These are phyloP conservation scores for Oedothorax gibbosus DNA, from an alignment of 1,140 invertebrate genomes.

Conservation along the genomic window DNA sequence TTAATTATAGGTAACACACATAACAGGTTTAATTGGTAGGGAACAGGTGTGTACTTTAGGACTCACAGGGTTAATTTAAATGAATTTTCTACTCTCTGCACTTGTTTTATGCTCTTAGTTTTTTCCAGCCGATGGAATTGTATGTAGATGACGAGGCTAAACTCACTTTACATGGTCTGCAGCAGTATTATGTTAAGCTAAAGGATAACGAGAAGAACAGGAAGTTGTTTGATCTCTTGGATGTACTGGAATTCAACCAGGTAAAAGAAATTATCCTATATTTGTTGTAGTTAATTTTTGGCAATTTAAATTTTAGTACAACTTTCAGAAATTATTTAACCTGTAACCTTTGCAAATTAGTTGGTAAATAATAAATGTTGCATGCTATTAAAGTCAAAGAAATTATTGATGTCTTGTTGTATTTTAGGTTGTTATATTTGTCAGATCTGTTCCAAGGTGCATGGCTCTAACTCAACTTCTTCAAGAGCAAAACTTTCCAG, in stretches of 20 bases:
- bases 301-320: background rate
- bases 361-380: no score
- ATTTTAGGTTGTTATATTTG: conserved; percentile 94
- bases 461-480: conserved; percentile 95
- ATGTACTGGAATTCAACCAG: conserved; percentile 96
- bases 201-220: conserved; percentile 99
- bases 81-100: background rate
- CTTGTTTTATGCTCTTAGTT: conserved; percentile 53
- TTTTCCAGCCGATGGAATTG: conserved; percentile 96
- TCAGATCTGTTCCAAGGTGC: conserved; percentile 98
- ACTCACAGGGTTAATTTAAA: background rate
- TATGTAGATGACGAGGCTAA: conserved; percentile 99
- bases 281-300: background rate
- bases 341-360: background rate
- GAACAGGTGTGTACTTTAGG: no score
- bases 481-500: conserved; percentile 99
- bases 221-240: conserved; percentile 97
- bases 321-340: background rate
- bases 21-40: no score
- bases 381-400: background rate
- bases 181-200: conserved; percentile 99
- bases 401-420: background rate
- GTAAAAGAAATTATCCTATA: conserved; percentile 46
- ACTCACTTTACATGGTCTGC: conserved; percentile 96
- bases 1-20: no score